phyloP scores from a whole-genome alignment of 2,797 vertebrate genomes.

The Numenius phaeopus region DNA sequence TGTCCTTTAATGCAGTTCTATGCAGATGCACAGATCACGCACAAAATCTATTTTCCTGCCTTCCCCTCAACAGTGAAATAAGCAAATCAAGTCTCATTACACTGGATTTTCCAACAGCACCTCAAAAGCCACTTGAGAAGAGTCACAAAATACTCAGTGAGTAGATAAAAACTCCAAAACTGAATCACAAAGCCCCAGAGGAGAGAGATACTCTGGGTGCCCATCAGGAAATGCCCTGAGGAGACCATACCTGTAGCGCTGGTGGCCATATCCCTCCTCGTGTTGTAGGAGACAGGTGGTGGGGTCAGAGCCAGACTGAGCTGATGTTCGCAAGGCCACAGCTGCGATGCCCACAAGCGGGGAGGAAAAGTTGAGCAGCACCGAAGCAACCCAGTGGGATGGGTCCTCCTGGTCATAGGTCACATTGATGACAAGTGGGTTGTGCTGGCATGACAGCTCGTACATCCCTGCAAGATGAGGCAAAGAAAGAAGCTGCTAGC shows the following conservation, averaged over 20 bases:
- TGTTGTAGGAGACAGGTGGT: slow-evolving; percentile 77
- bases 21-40: neutral
- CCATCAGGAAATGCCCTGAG: rapidly evolving
- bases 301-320: slow-evolving; percentile 73
- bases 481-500: neutral
- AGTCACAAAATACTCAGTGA: neutral
- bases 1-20: neutral
- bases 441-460: slow-evolving; percentile 88
- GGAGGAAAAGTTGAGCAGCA: slow-evolving; percentile 90
- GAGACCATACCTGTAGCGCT: slow-evolving; percentile 76
- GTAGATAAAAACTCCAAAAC: neutral
- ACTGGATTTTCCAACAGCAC: neutral
- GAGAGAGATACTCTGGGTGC: neutral
- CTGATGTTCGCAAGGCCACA: slow-evolving; percentile 86
- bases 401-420: slow-evolving; percentile 79
- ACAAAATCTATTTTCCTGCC: neutral
- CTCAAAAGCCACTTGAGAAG: neutral
- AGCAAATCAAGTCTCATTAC: neutral
- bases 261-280: slow-evolving; percentile 77
- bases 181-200: neutral
- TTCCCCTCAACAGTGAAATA: rapidly evolving
- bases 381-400: slow-evolving; percentile 76
- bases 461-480: slow-evolving; percentile 81
- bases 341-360: slow-evolving; percentile 86
- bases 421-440: slow-evolving; percentile 88